Percentiles rank a stretch among this genome's conserved stretches.
phyloP scores from a whole-genome alignment of 2,888 invertebrate genomes.

The Morpho achilles region DNA sequence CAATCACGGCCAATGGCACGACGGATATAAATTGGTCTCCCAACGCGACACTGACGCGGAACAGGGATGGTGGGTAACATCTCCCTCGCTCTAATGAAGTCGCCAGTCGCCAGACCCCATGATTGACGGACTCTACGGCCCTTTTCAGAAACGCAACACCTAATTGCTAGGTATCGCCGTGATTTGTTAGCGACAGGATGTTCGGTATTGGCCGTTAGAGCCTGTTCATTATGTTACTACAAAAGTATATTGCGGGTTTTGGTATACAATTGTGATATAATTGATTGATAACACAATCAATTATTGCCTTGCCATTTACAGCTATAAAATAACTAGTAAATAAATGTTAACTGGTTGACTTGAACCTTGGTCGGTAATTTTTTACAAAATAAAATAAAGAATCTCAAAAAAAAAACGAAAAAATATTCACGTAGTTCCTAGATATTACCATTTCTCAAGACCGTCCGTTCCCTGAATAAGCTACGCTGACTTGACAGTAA shows the following conservation, averaged over 20 bases:
- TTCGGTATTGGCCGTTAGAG: slow-evolving; percentile 16
- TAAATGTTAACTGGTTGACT: too few relatives aligned
- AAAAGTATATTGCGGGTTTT: not conserved
- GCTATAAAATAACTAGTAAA: too few relatives aligned
- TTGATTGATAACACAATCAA: too few relatives aligned
- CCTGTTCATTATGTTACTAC: slow-evolving; percentile 3
- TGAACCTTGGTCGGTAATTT: too few relatives aligned
- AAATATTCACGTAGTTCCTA: too few relatives aligned
- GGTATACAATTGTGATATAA: too few relatives aligned
- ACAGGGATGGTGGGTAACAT: slow-evolving; percentile 46
- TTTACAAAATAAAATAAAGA: too few relatives aligned
- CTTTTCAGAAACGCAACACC: slow-evolving; percentile 64
- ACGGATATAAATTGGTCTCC: slow-evolving; percentile 79
- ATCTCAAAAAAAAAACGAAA: too few relatives aligned
- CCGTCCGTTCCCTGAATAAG: too few relatives aligned
- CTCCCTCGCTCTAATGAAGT: slow-evolving; percentile 73
- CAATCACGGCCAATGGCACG: slow-evolving; percentile 80
- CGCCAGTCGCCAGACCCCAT: slow-evolving; percentile 64
- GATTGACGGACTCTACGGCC: slow-evolving; percentile 69
- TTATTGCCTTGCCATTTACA: too few relatives aligned
- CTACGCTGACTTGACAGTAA: too few relatives aligned
- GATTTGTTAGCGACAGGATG: slow-evolving; percentile 31
- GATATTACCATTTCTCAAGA: too few relatives aligned
- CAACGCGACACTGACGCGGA: slow-evolving; percentile 65
- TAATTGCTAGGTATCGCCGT: slow-evolving; percentile 56